Base-by-base conservation (phyloP, 2,797 vertebrate species). In the Gorsachius magnificus region DNA sequence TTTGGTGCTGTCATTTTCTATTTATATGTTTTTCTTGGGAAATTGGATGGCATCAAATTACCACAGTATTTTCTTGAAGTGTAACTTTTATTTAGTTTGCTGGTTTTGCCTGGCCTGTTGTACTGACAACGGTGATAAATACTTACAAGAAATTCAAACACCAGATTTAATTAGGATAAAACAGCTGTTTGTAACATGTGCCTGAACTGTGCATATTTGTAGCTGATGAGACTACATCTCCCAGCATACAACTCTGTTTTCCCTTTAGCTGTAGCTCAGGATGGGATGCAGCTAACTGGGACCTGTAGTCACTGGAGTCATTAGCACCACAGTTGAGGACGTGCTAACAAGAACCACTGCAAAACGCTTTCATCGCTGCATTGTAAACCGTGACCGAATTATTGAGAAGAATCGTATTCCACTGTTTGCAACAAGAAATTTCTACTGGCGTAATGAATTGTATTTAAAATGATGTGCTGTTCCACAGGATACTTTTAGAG, bases 1-100 rank as follows among this genome's bases (percentile, higher is more conserved):
- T 94, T 95, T 93, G 77, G 80, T 91, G 83, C 58, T 91, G 80
- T 95, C 82, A 53, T 93, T 90, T 95, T 85, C 89, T 94, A 74
- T 94, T 93, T 95, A 79, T 76, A 79, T 45, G 25, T 53, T 86
- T 95, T 95, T 76, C 51, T 48, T 51, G 63, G 74, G 38, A 88
- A 93, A 82, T 50, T 36, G 8, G 69, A 70, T 53, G 41, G n/a
- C 87, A 38, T 87, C n/a, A 66, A 81, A 87, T 96, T 84, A 74
- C 77, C 31, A n/a, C 43, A 78, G 16, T 81, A 76, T 83, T 91
- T 95, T 96, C 61, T 78, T 64, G 25, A 69, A 84, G 38, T 28
- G 36, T 66, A 56, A 72, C 46, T 93, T 87, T 43, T 65, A 53
- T 53, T 80, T 80, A 46, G 41, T 74, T 91, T 36, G 45, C n/a